Conservation (phyloP, 2,888 invertebrate genomes). For the Agonopterix heracliana region DNA sequence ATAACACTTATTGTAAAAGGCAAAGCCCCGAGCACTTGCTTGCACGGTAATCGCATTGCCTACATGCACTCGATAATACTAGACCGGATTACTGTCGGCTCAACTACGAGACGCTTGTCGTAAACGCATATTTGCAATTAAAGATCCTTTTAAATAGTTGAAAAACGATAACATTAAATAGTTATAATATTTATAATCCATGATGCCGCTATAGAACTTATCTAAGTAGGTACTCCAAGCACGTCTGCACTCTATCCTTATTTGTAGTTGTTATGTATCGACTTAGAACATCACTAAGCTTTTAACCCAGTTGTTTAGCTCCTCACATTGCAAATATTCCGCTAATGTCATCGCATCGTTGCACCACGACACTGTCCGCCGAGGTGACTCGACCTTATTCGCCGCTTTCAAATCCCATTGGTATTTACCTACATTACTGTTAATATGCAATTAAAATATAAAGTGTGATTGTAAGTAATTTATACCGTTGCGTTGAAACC, state of each 20-base stretch:
- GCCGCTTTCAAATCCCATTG: conserved; percentile 3
- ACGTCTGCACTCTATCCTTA: conserved; percentile 3
- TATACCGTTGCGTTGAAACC: conserved; percentile 12
- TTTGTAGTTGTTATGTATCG: conserved; percentile 7
- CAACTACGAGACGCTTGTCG: background rate
- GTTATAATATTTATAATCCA: background rate
- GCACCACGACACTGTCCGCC: conserved; percentile 17
- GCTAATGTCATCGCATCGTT: conserved; percentile 32
- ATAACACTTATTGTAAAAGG: conserved; percentile 13
- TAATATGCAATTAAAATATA: conserved; percentile 1
- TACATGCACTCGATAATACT: conserved; percentile 48
- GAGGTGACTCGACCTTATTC: conserved; percentile 21
- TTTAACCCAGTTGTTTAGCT: conserved; percentile 50
- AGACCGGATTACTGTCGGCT: conserved; percentile 43
- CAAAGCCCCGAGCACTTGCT: conserved; percentile 39
- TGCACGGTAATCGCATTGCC: conserved; percentile 56
- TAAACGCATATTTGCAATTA: too few species aligned
- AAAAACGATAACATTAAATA: too few species aligned
- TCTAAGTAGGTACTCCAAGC: background rate
- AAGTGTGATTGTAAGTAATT: conserved; percentile 3
- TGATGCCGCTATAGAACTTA: background rate
- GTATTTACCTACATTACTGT: conserved; percentile 1
- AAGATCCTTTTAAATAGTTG: too few species aligned
- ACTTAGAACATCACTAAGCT: conserved; percentile 47
- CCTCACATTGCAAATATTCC: conserved; percentile 47